Base-by-base conservation (phyloP, 2,113 vertebrate species). In the Triplophysa rosa region DNA sequence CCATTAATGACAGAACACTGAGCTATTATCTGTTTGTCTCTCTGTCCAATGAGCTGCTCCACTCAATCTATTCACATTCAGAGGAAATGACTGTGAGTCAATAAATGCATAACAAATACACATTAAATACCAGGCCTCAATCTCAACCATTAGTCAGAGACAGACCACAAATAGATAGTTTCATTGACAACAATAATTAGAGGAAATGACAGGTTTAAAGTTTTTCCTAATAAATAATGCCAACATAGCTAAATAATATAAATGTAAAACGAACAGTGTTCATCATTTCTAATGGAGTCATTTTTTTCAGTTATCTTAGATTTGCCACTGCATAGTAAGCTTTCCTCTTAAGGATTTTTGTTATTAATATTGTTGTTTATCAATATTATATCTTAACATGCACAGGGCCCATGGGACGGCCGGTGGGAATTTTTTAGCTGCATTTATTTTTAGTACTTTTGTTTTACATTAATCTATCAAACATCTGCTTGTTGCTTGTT, bases 61-160 rank as follows among this genome's bases (percentile, higher is more conserved):
- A 49, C 40, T 52, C 42, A 29, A 10, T 33, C 26, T 56, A 26
- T 37, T 66, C 64, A 66, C 17, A 29, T 69, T 54, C 16, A 69
- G 47, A 70, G 68, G 29, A 56, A 70, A 70, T 56, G 49, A 33
- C 49, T 56, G 49, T 56, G 68, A 70, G 52, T 33, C 52, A 11
- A 66, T 66, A 42, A 52, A 69, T 54, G 49, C 11, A 54, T 56
- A 56, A 70, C 26, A 13, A 54, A 54, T n/a, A 33, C 17, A 54
- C 47, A 70, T 56, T 52, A 70, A 54, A 69, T 54, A 19, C 14
- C n/a, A 54, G 47, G 67, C 23, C 23, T 8, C 67, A 69, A 13
- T 11, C 17, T 0, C 68, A 70, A 13, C 14, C 17, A 54, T 70
- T 56, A 33, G 47, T 69, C 16, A 54, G 17, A 56, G 9, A 3